phyloP scores from a whole-genome alignment of 92 coral and sea anemone genomes.

The Virgularia gustaviana region DNA sequence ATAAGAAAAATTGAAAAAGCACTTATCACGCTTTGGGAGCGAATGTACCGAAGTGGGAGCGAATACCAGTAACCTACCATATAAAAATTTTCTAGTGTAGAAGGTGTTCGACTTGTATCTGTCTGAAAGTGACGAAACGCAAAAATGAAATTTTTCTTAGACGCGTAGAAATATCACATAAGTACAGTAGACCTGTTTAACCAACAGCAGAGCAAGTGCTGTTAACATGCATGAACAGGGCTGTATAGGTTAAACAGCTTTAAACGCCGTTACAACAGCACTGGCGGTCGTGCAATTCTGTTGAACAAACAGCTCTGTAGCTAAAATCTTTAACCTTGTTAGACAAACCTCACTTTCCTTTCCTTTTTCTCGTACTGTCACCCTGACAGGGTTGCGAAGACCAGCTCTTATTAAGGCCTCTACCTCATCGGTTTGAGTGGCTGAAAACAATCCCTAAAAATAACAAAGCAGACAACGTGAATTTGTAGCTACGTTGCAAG shows the following conservation, averaged over 20 bases:
- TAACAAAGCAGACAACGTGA: neutral
- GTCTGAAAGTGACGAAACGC: too few relatives aligned
- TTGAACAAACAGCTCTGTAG: neutral
- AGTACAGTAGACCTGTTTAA: too few relatives aligned
- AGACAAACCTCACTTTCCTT: slow-evolving; percentile 61
- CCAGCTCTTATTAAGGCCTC: slow-evolving; percentile 94
- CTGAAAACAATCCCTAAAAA: slow-evolving; percentile 85
- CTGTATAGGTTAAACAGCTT: too few relatives aligned
- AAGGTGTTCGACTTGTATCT: too few relatives aligned
- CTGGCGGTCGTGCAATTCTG: too few relatives aligned
- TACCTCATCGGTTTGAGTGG: slow-evolving; percentile 93
- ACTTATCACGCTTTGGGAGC: neutral
- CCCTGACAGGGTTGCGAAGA: slow-evolving; percentile 81
- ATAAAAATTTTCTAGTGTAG: slow-evolving; percentile 74
- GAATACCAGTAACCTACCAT: slow-evolving; percentile 52
- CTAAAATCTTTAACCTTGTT: neutral
- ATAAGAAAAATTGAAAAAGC: neutral
- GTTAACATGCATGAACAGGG: too few relatives aligned
- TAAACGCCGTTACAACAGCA: too few relatives aligned
- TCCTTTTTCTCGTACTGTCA: slow-evolving; percentile 78
- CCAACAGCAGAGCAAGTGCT: too few relatives aligned
- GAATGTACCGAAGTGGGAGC: neutral
- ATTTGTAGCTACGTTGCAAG: neutral
- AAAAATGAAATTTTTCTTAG: too few relatives aligned
- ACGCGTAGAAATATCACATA: too few relatives aligned